Evolutionary conservation across 37 sponge, comb jelly and placozoan species (phyloP), one percentile per base, ranked within the genome.

Genomic region (Tethya wilhelma): DNA sequence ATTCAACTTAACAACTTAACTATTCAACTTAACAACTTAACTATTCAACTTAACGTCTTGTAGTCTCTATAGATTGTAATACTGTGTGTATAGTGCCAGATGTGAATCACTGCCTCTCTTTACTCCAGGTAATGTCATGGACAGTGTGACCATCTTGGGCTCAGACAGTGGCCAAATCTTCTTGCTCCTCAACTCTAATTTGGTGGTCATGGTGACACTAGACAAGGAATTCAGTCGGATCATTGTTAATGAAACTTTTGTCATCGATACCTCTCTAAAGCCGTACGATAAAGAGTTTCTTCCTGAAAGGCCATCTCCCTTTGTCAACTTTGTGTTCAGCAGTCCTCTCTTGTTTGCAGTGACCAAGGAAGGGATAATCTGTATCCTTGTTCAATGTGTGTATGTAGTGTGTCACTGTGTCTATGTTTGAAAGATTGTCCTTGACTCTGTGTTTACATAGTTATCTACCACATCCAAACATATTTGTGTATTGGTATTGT

Each of bases 381-480:
- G 85, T 85, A 85, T 85, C 85, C 85, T 67, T 38, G 4, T 1
- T 4, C 14, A 71, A 42, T 71, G 68, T 80, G 73, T 71, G 28
- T 62, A 64, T 62, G 63, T 62, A 25, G 29, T 4, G 6, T 6
- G 22, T n/a, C 26, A 60, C 63, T 60, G 63, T 60, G 22, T 17
- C 63, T 60, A 60, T 8, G 22, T n/a, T 7, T 37, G 40, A 9
- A 67, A 36, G 37, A 3, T 41, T 12, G 26, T 62, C 45, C 64
- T 37, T 82, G 56, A 72, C 42, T 20, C 30, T 38, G 41, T 59
- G 69, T 75, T 28, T 62, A 19, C n/a, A 5, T 42, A 87, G 87
- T 87, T 56, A 57, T 87, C 25, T 55, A 87, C 53, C 42, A 56
- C 41, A 34, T 73, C 8, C 40, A 43, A 23, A 64, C 37, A 31